Base-by-base conservation (phyloP, 2,113 vertebrate genomes). In the Trinectes maculatus region DNA sequence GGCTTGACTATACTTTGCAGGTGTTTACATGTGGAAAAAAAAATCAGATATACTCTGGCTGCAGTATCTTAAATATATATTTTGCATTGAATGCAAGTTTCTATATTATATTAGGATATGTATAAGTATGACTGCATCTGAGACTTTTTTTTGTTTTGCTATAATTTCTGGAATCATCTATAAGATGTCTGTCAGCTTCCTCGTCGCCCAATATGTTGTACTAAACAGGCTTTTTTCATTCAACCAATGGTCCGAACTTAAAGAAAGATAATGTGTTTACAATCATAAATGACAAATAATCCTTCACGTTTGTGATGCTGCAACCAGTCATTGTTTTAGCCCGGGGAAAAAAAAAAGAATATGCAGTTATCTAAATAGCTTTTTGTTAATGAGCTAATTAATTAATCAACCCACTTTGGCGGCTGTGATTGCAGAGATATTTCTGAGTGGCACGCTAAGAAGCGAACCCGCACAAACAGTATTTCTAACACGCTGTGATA, bases 1-100 rank as follows among this genome's bases (percentile, higher is more conserved):
- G 33, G 42, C 36, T 8, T 28, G 58, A 59, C 47, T 61, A 46
- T 48, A 31, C n/a, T 66, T 53, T 77, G 11, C 42, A 40, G 39
- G 54, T 61, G 54, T 55, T 54, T 40, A 18, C 21, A 42, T 56
- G 19, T 29, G 40, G n/a, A 29, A 9, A 10, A 66, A 61, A 39
- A 49, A 34, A 48, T 48, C 21, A 40, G n/a, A 54, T 57, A 46
- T 47, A 25, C 22, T 31, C 12, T 51, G 33, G 3, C 25, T 24
- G 1, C 31, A 29, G 21, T 16, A 6, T 55, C 13, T 34, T 25
- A 58, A 18, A 29, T 36, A 2, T 33, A 3, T 11, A 26, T 48
- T 44, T 49, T 33, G n/a, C n/a, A n/a, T n/a, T n/a, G n/a, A n/a
- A n/a, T n/a, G n/a, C n/a, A n/a, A n/a, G n/a, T n/a, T n/a, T n/a